Percentiles rank a stretch among this genome's conserved stretches.
Evolutionary conservation across 2,888 invertebrate species (phyloP).

Genomic region (Apodemia mormo): DNA sequence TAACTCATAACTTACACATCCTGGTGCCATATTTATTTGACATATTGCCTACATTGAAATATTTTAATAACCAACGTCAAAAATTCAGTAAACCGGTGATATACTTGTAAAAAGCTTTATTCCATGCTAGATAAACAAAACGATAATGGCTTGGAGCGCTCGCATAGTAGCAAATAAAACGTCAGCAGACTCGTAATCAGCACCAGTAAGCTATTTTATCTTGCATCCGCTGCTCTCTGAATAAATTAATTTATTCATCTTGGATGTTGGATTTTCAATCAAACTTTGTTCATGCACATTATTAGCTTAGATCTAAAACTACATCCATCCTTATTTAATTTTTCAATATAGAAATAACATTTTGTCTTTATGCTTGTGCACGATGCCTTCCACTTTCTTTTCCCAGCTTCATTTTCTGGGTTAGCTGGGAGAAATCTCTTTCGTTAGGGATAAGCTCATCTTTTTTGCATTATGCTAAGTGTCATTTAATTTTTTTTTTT

Average conservation of each 20-base stretch:
- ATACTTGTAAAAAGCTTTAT: conserved; percentile 18
- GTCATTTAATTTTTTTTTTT: too few relatives aligned
- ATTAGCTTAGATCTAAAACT: background rate
- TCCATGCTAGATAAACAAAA: background rate
- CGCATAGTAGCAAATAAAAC: conserved; percentile 7
- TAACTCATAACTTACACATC: background rate
- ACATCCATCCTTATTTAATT: conserved; percentile 26
- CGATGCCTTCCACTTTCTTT: too few relatives aligned
- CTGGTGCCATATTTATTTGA: background rate
- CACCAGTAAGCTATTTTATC: conserved; percentile 11
- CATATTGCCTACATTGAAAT: background rate
- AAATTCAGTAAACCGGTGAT: conserved; percentile 19
- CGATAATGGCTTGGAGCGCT: background rate
- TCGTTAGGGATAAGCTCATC: too few relatives aligned
- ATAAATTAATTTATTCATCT: conserved; percentile 11
- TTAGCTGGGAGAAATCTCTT: too few relatives aligned
- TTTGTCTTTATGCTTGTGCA: too few relatives aligned
- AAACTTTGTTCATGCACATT: background rate
- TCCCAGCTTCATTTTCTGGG: too few relatives aligned
- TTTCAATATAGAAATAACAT: too few relatives aligned
- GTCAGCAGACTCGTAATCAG: conserved; percentile 15
- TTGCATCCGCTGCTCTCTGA: conserved; percentile 2
- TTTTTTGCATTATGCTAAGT: too few relatives aligned
- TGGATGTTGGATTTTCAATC: conserved; percentile 11
- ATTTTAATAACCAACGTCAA: conserved; percentile 18